Conservation (phyloP, 1,140 invertebrate species). For the Laupala kohalensis region DNA sequence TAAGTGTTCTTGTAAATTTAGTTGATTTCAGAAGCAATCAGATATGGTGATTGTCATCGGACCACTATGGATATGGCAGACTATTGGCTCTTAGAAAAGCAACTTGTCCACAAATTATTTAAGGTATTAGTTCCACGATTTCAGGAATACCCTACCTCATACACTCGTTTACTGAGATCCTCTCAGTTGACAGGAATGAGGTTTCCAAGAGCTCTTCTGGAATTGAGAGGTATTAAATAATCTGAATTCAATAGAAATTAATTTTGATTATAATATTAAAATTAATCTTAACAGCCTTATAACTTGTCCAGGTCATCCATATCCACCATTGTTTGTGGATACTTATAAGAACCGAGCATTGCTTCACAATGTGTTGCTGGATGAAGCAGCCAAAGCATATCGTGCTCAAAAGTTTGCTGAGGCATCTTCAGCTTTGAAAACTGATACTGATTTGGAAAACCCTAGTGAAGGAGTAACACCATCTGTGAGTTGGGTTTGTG, state of each 20-base stretch:
- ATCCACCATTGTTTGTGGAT: conserved; percentile 41
- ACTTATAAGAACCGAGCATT: conserved; percentile 40
- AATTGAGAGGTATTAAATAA: conserved; percentile 48
- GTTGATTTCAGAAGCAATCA: conserved; percentile 79
- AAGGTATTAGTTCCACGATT: conserved; percentile 80
- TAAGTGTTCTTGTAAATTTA: not conserved
- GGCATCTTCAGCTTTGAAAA: not conserved
- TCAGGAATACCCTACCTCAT: conserved; percentile 51
- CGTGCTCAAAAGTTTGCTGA: conserved; percentile 8
- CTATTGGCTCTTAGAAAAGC: conserved; percentile 80
- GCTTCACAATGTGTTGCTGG: conserved; percentile 55
- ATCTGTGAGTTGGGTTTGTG: too few species aligned
- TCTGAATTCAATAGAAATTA: not conserved
- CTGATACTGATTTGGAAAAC: not conserved
- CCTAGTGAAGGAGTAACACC: too few species aligned
- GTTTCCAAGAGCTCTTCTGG: conserved; percentile 49
- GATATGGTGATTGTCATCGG: conserved; percentile 68
- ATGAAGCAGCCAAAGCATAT: conserved; percentile 58
- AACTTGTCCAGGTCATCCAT: conserved; percentile 30
- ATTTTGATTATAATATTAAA: too few species aligned
- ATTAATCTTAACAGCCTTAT: too few species aligned
- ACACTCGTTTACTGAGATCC: conserved; percentile 57
- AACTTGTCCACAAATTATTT: conserved; percentile 82
- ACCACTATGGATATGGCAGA: conserved; percentile 80
- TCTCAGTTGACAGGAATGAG: conserved; percentile 44